Percentiles rank a stretch among this genome's conserved stretches.
Evolutionary conservation across 2,888 invertebrate species (phyloP).

Genomic region (Bugulina stolonifera): DNA sequence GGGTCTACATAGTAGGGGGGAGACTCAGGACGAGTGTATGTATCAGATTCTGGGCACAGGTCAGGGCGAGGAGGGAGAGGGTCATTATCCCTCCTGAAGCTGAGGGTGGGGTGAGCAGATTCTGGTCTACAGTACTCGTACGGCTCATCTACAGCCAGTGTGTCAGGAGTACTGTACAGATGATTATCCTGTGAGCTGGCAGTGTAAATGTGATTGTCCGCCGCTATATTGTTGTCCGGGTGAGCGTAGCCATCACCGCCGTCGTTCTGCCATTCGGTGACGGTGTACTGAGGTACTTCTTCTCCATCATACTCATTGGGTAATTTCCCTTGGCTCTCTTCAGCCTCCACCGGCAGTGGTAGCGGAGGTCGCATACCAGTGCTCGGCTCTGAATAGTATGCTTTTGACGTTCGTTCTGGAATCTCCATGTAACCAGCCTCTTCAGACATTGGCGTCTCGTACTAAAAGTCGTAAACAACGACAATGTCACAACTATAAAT

Average conservation of each 20-base stretch:
- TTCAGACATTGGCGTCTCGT: conserved; percentile 7
- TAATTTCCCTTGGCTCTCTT: neutral
- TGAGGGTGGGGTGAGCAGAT: neutral
- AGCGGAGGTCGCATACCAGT: neutral
- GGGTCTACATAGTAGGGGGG: conserved; percentile 18
- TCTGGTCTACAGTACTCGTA: conserved; percentile 18
- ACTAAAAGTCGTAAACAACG: no score
- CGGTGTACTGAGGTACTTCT: neutral
- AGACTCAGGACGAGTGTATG: neutral
- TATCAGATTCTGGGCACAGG: neutral
- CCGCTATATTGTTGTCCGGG: neutral
- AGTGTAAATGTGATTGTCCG: neutral
- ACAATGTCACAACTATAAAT: no score
- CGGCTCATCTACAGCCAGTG: neutral
- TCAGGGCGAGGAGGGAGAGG: neutral
- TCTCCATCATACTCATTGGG: neutral
- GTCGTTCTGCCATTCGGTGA: neutral
- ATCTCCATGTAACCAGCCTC: conserved; percentile 15
- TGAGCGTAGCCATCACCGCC: neutral
- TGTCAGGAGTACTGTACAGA: neutral
- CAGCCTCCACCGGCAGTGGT: neutral
- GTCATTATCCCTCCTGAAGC: neutral
- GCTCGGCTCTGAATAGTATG: conserved; percentile 1
- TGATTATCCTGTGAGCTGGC: neutral
- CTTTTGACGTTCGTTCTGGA: neutral